phyloP scores from a whole-genome alignment of 2,888 invertebrate genomes.

The Pteria penguin region DNA sequence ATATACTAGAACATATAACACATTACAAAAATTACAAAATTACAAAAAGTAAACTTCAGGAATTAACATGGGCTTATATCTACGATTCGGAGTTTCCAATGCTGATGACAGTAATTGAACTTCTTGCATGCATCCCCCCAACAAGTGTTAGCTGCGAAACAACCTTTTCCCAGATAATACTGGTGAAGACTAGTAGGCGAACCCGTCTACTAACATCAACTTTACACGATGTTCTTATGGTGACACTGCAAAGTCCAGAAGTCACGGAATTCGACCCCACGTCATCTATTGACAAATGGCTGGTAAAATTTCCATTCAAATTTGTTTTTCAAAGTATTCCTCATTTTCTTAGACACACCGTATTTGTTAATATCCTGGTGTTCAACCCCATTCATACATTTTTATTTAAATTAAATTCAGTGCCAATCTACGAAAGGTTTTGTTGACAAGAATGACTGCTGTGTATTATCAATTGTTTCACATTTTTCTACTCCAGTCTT shows the following conservation, averaged over 20 bases:
- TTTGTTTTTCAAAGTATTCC: too few relatives aligned
- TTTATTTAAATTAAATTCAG: too few relatives aligned
- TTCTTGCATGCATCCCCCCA: constrained; percentile 7
- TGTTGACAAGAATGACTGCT: too few relatives aligned
- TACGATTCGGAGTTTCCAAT: constrained; percentile 4
- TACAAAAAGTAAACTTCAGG: background rate
- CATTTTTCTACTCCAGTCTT: too few relatives aligned
- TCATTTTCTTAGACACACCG: too few relatives aligned
- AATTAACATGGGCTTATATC: background rate
- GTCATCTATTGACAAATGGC: constrained; percentile 9
- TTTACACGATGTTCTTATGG: constrained; percentile 19
- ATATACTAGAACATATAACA: too few relatives aligned
- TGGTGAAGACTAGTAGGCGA: constrained; percentile 20
- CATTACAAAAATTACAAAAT: too few relatives aligned
- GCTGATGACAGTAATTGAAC: constrained; percentile 10
- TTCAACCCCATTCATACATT: too few relatives aligned
- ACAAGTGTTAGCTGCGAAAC: constrained; percentile 29
- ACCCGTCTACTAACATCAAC: constrained; percentile 2
- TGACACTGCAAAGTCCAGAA: background rate
- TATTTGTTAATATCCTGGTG: too few relatives aligned
- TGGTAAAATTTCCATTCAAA: constrained; percentile 1
- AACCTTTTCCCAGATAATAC: constrained; percentile 18
- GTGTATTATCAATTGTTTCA: too few relatives aligned
- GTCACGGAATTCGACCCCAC: background rate
- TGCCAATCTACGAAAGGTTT: too few relatives aligned